Percentiles rank a stretch among this genome's conserved stretches.
Conservation (phyloP, 2,888 invertebrate genomes). For the Julus scandinavius region DNA sequence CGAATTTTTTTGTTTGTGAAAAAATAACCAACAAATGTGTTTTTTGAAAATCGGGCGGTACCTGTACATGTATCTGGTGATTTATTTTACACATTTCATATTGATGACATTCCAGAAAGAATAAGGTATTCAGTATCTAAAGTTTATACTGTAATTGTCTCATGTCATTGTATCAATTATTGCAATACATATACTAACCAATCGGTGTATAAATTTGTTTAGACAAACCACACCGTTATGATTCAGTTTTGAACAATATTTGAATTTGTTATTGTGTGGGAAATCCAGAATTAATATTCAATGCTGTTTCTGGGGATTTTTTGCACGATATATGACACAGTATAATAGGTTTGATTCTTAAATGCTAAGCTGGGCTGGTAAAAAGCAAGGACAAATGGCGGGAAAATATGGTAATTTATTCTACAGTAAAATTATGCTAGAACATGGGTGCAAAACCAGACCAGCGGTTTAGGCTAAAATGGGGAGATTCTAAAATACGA, state of each 20-base stretch:
- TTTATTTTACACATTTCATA: background rate
- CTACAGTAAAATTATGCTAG: background rate
- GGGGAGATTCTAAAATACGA: too few relatives aligned
- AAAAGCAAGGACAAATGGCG: background rate
- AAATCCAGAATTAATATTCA: slow-evolving; percentile 37
- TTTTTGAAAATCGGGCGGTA: background rate
- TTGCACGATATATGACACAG: background rate
- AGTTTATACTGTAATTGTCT: background rate
- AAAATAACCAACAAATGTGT: background rate
- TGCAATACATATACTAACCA: background rate
- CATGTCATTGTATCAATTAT: background rate
- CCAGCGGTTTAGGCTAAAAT: background rate
- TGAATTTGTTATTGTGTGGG: background rate
- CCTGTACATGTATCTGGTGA: background rate
- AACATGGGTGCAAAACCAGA: background rate
- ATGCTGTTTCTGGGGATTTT: background rate
- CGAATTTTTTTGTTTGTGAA: background rate
- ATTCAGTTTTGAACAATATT: background rate
- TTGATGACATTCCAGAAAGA: background rate
- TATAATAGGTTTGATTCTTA: background rate
- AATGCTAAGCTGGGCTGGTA: background rate
- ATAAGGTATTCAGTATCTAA: background rate
- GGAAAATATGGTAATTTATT: slow-evolving; percentile 14
- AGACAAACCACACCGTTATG: background rate
- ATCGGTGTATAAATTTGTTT: background rate